Conservation (phyloP, 2,797 vertebrate genomes). For the Novumbra hubbsi region DNA sequence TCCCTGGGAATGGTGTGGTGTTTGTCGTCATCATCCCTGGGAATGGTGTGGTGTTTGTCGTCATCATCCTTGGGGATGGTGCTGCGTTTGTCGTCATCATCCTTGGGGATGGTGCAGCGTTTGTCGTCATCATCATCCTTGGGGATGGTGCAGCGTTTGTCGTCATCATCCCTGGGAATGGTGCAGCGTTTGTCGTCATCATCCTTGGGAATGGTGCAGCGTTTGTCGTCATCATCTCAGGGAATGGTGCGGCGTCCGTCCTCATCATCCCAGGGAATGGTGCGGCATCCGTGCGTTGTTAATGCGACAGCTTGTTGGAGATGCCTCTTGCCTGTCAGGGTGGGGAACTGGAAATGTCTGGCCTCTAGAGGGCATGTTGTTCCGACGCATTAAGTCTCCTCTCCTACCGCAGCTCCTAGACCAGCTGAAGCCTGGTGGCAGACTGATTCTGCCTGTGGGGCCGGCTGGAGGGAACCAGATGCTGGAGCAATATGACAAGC, state of each 20-base stretch:
- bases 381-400: background rate
- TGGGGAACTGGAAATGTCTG: background rate
- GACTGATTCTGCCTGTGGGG: constrained; percentile 95
- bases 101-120: no score
- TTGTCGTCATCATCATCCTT: no score
- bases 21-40: background rate
- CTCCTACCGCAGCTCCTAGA: constrained; percentile 85
- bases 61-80: no score
- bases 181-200: no score
- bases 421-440: constrained; percentile 95
- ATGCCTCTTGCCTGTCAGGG: background rate
- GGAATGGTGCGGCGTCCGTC: background rate
- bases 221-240: no score
- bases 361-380: background rate
- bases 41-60: background rate
- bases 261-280: background rate
- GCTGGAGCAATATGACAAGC: constrained; percentile 98
- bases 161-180: no score
- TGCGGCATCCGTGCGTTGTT: background rate
- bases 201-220: no score
- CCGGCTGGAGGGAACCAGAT: constrained; percentile 98
- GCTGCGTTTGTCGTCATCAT: background rate
- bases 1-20: no score
- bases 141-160: no score
- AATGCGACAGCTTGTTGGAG: background rate